Base-by-base conservation (phyloP, 2,888 invertebrate genomes). In the Spisula subtruncata region DNA sequence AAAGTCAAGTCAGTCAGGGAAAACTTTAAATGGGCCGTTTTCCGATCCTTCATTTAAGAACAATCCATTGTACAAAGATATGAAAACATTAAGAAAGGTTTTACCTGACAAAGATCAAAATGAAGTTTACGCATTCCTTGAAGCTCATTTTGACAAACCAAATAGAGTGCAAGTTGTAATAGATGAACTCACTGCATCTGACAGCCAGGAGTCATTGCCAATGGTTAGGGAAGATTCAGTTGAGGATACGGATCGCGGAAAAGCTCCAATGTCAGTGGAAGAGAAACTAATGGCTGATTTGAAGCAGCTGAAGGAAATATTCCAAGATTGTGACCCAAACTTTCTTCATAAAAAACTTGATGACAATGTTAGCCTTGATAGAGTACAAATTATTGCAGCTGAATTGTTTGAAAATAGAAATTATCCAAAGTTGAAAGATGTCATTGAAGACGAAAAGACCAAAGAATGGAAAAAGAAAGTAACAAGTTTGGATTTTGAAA, bases 311-410 rank as follows among this genome's bases (percentile, higher is more conserved):
- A 91, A 89, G 86, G 93, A 93, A 60, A 93, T 96, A 81, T 96
- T 96, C 88, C 95, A 95, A 25, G 96, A 96, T 83, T 96, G 96
- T 94, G 96, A 96, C 91, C 96, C 95, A 18, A 95, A 95, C 88
- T 96, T 94, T 91, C 82, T 96, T 20, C 95, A 92, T 90, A 92
- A 96, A 46, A 90, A 93, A 81, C 90, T 96, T 41, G 94, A 94
- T 85, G 83, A 87, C 14, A 84, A 91, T 29, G 84, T 93, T 84
- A 92, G 92, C n/a, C 83, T 89, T 35, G 93, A 95, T 16, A 91
- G 95, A 46, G 93, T 94, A n/a, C 91, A 93, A 85, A 93, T 92
- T 20, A 84, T 96, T 46, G 95, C 95, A 16, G 89, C 94, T 54
- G 89, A 93, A 20, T 91, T 96, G 93, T 94, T 96, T 92, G 96